Evolutionary conservation across 1,140 invertebrate species (phyloP).

Genomic region (Temnothorax nylanderi): DNA sequence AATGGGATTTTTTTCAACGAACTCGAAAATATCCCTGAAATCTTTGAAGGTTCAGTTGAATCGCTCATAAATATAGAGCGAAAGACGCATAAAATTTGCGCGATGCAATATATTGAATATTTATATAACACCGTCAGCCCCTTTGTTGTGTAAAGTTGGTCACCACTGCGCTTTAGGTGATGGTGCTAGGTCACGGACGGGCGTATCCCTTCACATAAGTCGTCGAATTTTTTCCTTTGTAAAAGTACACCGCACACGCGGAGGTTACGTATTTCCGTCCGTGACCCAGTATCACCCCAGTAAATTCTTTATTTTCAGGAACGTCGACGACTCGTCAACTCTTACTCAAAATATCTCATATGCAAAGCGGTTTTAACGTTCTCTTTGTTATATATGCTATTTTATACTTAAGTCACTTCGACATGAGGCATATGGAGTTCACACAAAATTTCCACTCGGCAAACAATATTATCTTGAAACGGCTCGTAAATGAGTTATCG

Average conservation of each 20-base stretch:
- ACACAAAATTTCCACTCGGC: neutral
- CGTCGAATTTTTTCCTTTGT: conserved; percentile 53
- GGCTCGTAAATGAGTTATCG: neutral
- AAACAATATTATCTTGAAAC: neutral
- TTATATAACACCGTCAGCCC: neutral
- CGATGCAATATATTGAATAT: no score
- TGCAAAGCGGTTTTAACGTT: neutral
- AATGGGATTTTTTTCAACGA: neutral
- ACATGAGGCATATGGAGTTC: neutral
- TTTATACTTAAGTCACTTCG: neutral
- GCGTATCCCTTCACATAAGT: conserved; percentile 36
- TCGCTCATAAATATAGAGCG: neutral
- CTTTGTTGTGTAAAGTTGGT: conserved; percentile 33
- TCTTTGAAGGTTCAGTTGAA: neutral
- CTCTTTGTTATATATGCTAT: neutral
- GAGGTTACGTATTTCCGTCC: conserved; percentile 32
- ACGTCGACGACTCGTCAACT: neutral
- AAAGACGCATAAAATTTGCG: neutral
- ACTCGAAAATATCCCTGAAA: neutral
- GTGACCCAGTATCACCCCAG: conserved; percentile 38
- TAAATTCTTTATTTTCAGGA: conserved; percentile 30
- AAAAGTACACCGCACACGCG: conserved; percentile 31
- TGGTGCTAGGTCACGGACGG: conserved; percentile 51
- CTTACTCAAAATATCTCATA: neutral
- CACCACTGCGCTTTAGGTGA: conserved; percentile 44